Evolutionary conservation across 1,140 invertebrate genomes (phyloP).

Genomic region (Drosophila arawakana): DNA sequence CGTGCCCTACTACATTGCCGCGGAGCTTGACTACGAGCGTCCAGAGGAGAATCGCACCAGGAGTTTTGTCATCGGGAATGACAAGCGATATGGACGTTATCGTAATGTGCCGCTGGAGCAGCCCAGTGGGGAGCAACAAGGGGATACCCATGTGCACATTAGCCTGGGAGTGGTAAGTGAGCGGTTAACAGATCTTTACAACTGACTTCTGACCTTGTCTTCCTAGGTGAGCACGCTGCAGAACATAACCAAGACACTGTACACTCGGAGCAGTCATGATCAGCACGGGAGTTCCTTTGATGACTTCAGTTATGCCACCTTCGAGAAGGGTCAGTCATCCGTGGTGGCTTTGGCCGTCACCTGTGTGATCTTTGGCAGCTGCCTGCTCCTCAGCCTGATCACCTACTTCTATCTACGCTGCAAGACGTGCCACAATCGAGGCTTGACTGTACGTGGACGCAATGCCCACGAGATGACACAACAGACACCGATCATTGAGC

Average conservation of each 20-base stretch:
- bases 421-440: conserved; percentile 85
- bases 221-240: conserved; percentile 86
- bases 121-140: conserved; percentile 52
- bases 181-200: not conserved
- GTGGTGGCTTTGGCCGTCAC: conserved; percentile 86
- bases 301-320: conserved; percentile 76
- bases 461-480: conserved; percentile 89
- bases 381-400: conserved; percentile 87
- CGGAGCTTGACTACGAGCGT: conserved; percentile 86
- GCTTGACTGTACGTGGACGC: conserved; percentile 80
- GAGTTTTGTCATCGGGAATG: conserved; percentile 92
- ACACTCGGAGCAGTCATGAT: conserved; percentile 86
- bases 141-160: conserved; percentile 88
- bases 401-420: conserved; percentile 87
- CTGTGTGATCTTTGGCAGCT: conserved; percentile 86
- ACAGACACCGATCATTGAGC: conserved; percentile 88
- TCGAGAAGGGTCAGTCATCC: conserved; percentile 77
- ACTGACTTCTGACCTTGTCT: not conserved
- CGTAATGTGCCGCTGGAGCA: conserved; percentile 91
- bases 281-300: conserved; percentile 69
- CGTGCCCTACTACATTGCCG: conserved; percentile 92
- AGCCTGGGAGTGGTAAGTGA: conserved; percentile 88
- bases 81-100: conserved; percentile 89
- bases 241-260: conserved; percentile 87
- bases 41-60: conserved; percentile 81